Evolutionary conservation across 2,797 vertebrate genomes (phyloP), one percentile per base, ranked within the genome.

Genomic region (Antennarius maculatus): DNA sequence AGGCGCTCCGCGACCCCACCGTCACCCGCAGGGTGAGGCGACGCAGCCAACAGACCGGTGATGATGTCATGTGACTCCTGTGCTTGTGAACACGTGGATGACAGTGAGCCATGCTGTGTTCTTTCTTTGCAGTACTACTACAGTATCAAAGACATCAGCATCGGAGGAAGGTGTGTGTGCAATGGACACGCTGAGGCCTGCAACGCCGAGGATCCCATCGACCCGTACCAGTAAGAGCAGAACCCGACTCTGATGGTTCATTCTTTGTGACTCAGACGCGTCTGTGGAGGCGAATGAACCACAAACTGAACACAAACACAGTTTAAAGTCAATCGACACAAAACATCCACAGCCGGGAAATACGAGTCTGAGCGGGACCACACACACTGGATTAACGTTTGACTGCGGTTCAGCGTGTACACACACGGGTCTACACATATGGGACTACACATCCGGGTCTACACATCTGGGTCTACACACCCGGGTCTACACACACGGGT

Each of bases 101-200:
- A 23, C 2, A 2, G 18, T 10, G 12, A 11, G 1, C 39, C 3
- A 17, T 92, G 94, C 50, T 95, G 94, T 17, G 94, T 95, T 50
- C 27, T 57, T 46, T 7, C 49, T 13, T 27, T 54, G 0, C 76
- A 98, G 96, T 98, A 98, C 85, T 98, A 95, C 82, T 98, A 98
- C 87, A 98, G 96, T 56, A 95, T 97, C 86, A 97, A 97, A 84
- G 96, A 97, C 85, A 95, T 98, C 91, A 97, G 95, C 46, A 81
- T 97, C 7, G 96, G 96, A 51, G 96, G 96, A 50, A 91, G 91
- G 13, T 97, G 96, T 85, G 95, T 96, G 74, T 98, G 96, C 69
- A 93, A 97, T 4, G 96, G 96, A 52, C 96, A 97, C 16, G 96
- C 96, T 0, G 97, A 99, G 0, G 94, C 95, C 66, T 99, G 97